Evolutionary conservation across 2,888 invertebrate species (phyloP), one percentile per base, ranked within the genome.

Genomic region (Tachystola acroxantha): DNA sequence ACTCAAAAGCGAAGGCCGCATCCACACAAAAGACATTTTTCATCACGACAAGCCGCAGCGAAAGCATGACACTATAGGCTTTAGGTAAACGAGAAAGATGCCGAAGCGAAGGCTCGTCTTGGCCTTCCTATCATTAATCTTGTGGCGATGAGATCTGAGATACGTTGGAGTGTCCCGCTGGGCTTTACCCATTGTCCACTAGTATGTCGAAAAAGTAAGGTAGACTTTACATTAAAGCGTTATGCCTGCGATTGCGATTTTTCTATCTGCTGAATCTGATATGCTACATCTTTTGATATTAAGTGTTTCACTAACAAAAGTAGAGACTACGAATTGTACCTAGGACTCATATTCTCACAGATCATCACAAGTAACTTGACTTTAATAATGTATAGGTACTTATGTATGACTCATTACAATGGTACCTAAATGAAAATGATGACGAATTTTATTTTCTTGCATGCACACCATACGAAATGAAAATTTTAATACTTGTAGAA

Each of bases 11-110:
- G 20, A 20, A 20, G 20, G 20, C 6, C 9, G 20, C 6, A 6
- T 2, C 20, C 7, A 20, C 60, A 76, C 73, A 72, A 71, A 73
- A 68, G 67, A 66, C 71, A 77, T 79, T 74, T 71, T 72, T 74
- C 75, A 77, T 77, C 26, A n/a, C n/a, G 26, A n/a, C 26, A 26
- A 26, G 26, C 11, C 27, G 11, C 2, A n/a, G 2, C 20, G 20
- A 20, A 20, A 20, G 20, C 20, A n/a, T 2, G 26, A 13, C 36
- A n/a, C n/a, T n/a, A n/a, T n/a, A n/a, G 36, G 34, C 46, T 52
- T 50, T 55, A 54, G 48, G 58, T 53, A 50, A 53, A 53, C 54
- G 48, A 49, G 51, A 55, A 56, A 50, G 47, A 48, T 44, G 49
- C 50, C 45, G 51, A 48, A 9, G 48, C 45, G 51, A 48, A 9